Evolutionary conservation across 2,888 invertebrate species (phyloP).

Genomic region (Argyresthia goedartella): DNA sequence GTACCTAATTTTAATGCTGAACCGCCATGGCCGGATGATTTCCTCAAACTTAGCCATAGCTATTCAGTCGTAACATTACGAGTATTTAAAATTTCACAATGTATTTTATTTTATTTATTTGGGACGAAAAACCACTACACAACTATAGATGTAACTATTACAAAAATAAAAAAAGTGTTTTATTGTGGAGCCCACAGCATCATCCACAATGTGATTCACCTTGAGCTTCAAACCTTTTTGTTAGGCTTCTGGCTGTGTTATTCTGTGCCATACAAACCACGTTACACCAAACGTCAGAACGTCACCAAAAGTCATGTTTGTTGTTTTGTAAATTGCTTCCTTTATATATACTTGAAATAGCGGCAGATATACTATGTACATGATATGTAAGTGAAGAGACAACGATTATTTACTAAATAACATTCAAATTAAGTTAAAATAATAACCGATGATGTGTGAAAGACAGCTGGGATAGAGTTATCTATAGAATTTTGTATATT

Average conservation of each 20-base stretch:
- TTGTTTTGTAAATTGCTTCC: conserved; percentile 1
- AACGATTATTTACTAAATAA: too few species aligned
- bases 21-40: too few species aligned
- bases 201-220: background rate
- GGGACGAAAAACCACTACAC: too few species aligned
- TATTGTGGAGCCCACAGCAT: too few species aligned
- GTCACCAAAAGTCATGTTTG: background rate
- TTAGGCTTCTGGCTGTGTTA: background rate
- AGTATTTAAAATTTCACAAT: background rate
- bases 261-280: background rate
- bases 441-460: too few species aligned
- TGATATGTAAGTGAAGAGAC: background rate
- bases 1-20: too few species aligned
- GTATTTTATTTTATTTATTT: too few species aligned
- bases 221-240: background rate
- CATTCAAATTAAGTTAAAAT: background rate
- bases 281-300: background rate
- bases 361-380: background rate
- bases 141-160: too few species aligned
- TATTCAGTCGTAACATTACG: background rate
- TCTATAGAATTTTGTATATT: too few species aligned
- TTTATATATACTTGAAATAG: background rate
- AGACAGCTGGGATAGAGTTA: too few species aligned
- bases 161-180: too few species aligned
- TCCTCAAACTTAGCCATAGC: background rate